Evolutionary conservation across 2,888 invertebrate genomes (phyloP), one percentile per base, ranked within the genome.

Genomic region (Ditylenchus weischeri): DNA sequence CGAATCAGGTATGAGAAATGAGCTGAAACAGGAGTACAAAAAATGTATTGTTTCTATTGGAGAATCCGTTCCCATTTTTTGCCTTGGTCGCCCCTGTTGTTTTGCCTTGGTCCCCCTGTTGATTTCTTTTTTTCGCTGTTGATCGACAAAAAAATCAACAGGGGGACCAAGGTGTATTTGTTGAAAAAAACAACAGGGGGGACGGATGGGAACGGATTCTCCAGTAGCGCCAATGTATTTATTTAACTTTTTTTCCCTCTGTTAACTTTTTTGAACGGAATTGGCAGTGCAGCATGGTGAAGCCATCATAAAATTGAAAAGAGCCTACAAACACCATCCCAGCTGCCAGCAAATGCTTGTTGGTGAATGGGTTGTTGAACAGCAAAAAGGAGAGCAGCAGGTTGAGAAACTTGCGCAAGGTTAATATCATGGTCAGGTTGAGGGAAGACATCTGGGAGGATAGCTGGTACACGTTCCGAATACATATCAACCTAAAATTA

Each of bases 361-460:
- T 11, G 0, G 93, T 95, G 83, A 98, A 96, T 0, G 91, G 90
- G 86, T 96, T 96, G 77, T 89, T 88, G 83, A 98, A 98, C 84
- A 95, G 92, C 35, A 91, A 78, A 75, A 98, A 93, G 0, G 95
- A 95, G 83, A 98, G 90, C 21, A 96, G 84, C 35, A 98, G 86
- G 0, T 93, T 94, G 54, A 92, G 88, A 83, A 96, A 98, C 85
- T 98, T 98, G 59, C 98, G 87, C 65, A 96, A 85, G 0, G 96
- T 96, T 47, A 98, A 90, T 0, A 96, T 92, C 75, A 98, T 86
- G 0, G 95, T 96, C 0, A 98, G 94, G 0, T 93, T 92, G 57
- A 98, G 85, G 0, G 95, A 93, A 0, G 91, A 72, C 19, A 75
- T 72, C 11, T 93, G 93, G 0, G 95, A 91, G 0, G 94, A 94